Evolutionary conservation across 1,140 invertebrate species (phyloP), one percentile per base, ranked within the genome.

Genomic region (Pseudomyrmex sp.): DNA sequence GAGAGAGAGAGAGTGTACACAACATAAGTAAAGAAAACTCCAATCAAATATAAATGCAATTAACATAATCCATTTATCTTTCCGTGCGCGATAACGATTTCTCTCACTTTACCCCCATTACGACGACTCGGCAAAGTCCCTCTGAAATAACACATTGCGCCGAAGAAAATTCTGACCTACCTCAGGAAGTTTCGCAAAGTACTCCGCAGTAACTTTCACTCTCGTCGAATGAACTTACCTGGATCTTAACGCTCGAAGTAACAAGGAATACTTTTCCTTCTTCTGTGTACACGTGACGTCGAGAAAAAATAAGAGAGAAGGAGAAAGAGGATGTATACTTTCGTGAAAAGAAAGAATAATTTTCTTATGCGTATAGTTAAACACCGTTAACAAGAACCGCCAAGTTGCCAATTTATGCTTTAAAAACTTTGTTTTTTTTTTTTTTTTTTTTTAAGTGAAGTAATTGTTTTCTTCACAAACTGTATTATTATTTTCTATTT

Each of bases 111-210:
- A 56, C 73, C 85, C 72, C 88, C 85, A 89, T 86, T 89, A 80
- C 88, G 75, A 74, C 80, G 75, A 83, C 82, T 82, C 77, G 77
- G 56, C 56, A 46, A 66, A 83, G 85, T 89, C 88, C 82, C 85
- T 89, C 85, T 89, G 85, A 89, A 89, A 89, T 89, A 89, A 89
- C 88, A 89, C 88, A 89, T 89, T 87, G 82, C 79, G 62, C 74
- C 63, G 83, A 87, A 85, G 74, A 87, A 89, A 87, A 70, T 82
- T 83, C 88, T 90, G 88, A 90, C 88, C 88, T 84, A 90, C 88
- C 88, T 89, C 85, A 90, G 87, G 88, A 90, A 90, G 73, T 90
- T 89, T 87, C 82, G 83, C 88, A 87, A 90, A 90, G 88, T 89
- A 89, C 88, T 90, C 85, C 83, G 88, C 74, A 82, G 88, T 90